Conservation (phyloP, 2,113 vertebrate species). For the Parotia lawesii region DNA sequence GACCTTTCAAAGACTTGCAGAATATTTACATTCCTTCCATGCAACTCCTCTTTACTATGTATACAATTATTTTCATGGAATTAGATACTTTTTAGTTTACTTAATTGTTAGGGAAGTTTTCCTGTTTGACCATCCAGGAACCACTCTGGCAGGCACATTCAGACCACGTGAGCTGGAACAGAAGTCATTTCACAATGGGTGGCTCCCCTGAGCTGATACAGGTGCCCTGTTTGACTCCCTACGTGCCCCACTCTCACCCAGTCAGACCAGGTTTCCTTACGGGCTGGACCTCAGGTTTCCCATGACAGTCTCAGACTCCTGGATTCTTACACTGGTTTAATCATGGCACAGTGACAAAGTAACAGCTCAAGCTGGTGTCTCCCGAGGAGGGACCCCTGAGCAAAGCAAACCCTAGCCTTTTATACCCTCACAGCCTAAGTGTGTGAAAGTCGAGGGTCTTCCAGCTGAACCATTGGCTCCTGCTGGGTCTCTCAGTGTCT, state of each 20-base stretch:
- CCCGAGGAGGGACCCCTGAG: rapidly evolving
- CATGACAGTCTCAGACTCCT: neutral
- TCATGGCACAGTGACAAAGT: neutral
- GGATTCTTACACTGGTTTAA: neutral
- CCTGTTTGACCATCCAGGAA: neutral
- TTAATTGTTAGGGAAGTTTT: neutral
- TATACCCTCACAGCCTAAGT: neutral
- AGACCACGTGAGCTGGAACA: rapidly evolving
- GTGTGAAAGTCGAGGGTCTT: neutral
- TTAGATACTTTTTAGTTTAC: neutral
- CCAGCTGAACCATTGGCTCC: neutral
- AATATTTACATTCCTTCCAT: neutral
- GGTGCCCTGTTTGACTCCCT: neutral
- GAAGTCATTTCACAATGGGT: neutral
- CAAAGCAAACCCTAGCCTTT: neutral
- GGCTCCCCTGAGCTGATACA: neutral
- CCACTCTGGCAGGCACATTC: neutral
- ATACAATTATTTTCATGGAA: neutral
- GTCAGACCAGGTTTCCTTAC: neutral
- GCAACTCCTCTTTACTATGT: neutral
- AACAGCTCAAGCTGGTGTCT: neutral
- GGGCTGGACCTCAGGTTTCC: neutral
- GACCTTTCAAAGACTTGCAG: neutral
- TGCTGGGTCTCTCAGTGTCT: neutral
- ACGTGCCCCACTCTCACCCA: neutral